Evolutionary conservation across 2,797 vertebrate species (phyloP).

Genomic region (Morelia viridis): DNA sequence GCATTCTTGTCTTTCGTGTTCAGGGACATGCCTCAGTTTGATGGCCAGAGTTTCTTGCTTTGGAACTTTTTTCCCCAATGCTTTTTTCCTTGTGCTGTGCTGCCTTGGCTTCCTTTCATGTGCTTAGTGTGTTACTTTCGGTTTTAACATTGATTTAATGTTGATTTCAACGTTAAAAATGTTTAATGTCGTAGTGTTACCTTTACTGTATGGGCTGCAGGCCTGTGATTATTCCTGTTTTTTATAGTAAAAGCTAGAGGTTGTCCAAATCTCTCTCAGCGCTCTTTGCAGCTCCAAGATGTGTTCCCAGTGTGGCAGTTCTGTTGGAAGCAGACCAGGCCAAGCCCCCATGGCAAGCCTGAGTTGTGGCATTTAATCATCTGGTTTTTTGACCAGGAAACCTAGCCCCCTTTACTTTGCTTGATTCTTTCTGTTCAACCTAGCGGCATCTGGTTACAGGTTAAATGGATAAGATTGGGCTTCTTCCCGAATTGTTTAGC

Average conservation of each 20-base stretch:
- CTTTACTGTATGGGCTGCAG: not conserved
- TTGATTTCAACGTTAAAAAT: not conserved
- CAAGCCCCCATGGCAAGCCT: not conserved
- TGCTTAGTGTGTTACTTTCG: not conserved
- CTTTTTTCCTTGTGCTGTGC: not conserved
- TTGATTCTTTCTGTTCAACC: not conserved
- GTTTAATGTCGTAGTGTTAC: not conserved
- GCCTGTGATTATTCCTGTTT: not conserved
- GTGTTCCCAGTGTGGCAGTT: not conserved
- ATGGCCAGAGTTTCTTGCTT: not conserved
- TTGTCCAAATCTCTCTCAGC: not conserved
- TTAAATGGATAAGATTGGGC: not conserved
- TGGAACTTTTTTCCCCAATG: not conserved
- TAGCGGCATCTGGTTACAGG: not conserved
- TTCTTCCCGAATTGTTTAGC: not conserved
- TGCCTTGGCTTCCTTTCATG: not conserved
- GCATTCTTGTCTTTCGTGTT: not conserved
- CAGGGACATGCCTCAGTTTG: not conserved
- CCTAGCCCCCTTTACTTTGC: not conserved
- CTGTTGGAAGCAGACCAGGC: not conserved
- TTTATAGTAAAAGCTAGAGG: not conserved
- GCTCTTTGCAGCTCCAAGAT: not conserved
- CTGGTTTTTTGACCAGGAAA: not conserved
- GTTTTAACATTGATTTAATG: not conserved
- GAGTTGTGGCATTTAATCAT: not conserved